Evolutionary conservation across 2,113 vertebrate species (phyloP), one percentile per base, ranked within the genome.

Genomic region (Chloroceryle aenea): DNA sequence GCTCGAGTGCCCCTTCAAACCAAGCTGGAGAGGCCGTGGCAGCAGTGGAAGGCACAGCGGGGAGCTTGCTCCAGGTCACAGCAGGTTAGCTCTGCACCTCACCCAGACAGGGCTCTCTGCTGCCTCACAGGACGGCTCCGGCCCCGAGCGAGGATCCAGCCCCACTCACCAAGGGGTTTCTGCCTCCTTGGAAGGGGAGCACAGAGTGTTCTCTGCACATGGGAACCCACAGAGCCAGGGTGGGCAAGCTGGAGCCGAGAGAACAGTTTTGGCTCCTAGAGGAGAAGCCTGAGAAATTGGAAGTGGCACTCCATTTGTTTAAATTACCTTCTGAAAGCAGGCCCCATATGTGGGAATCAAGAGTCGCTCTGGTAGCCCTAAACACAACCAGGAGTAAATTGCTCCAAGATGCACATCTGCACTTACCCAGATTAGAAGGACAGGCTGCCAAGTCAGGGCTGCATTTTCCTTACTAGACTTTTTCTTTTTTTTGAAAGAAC

Each of bases 391-490:
- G 87, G 87, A 96, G 84, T 78, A 97, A 97, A 96, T 93, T 89
- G 86, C 80, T 95, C 94, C 96, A 97, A 96, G 95, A 87, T 90
- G 94, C 91, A 91, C 95, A 95, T 97, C 93, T 96, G 93, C 91
- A 94, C 36, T 76, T n/a, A 47, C 59, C 97, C 16, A 61, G 96
- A 93, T 91, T 40, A 92, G 91, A 71, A 21, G 27, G 75, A 53
- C 2, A 34, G 68, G 80, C 91, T 95, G 96, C 94, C 93, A 94
- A 94, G 77, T 21, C 94, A 16, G 87, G 77, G 19, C 29, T 29
- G 36, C 30, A 69, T 53, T 85, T 73, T 64, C 81, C 90, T 85
- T 38, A 30, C 27, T 32, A 43, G 48, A 63, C 23, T 13, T 29
- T 16, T 62, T n/a, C 29, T 30, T 29, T 30, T 29, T 25, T 26